Evolutionary conservation across 2,113 vertebrate genomes (phyloP).

Genomic region (Lepus timidus): DNA sequence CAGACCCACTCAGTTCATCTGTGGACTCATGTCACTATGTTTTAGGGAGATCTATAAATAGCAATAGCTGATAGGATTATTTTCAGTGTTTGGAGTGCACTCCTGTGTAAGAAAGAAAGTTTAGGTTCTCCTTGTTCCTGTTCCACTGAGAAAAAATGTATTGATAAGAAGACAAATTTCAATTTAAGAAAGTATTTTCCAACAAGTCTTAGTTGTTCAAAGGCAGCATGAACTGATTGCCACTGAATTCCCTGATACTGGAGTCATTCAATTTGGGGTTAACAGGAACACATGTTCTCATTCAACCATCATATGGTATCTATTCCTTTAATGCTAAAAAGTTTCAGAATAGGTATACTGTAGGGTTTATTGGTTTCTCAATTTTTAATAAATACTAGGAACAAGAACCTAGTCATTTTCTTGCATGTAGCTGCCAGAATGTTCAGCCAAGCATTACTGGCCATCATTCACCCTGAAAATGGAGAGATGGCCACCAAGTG

Average conservation of each 20-base stretch:
- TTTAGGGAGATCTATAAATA: constrained; percentile 33
- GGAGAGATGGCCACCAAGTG: background rate
- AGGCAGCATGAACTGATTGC: background rate
- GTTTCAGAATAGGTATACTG: background rate
- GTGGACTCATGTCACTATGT: background rate
- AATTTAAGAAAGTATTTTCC: constrained; percentile 37
- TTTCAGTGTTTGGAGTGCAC: background rate
- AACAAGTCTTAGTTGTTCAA: constrained; percentile 34
- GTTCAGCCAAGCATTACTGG: background rate
- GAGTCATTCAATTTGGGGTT: background rate
- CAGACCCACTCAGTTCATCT: background rate
- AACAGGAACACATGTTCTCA: constrained; percentile 20
- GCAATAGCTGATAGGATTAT: background rate
- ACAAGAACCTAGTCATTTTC: background rate
- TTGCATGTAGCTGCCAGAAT: background rate
- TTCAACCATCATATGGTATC: background rate
- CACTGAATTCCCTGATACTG: background rate
- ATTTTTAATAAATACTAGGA: background rate
- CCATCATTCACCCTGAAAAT: background rate
- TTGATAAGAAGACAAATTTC: constrained; percentile 3
- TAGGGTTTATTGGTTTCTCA: background rate
- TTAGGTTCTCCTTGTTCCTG: background rate
- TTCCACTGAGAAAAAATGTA: background rate
- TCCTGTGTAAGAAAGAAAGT: background rate
- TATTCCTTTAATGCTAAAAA: constrained; percentile 30